These are phyloP conservation scores for Pogonophryne albipinna DNA, from an alignment of 2,797 vertebrate genomes.

Conservation along the genomic window DNA sequence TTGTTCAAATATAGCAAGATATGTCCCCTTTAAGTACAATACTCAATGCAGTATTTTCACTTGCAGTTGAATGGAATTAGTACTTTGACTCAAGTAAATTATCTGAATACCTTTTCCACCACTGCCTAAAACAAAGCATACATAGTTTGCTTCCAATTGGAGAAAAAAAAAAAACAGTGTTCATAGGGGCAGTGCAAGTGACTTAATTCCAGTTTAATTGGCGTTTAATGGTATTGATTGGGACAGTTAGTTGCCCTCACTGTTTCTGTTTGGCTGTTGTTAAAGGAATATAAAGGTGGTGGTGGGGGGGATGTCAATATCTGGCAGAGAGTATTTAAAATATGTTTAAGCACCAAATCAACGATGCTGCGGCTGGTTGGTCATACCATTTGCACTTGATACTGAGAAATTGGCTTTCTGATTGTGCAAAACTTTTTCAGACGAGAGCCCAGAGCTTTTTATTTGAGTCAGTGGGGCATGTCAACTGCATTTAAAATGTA, in stretches of 20 bases:
- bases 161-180: background rate
- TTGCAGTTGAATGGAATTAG: too few relatives aligned
- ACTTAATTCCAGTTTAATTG: background rate
- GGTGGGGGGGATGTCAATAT: background rate
- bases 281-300: background rate
- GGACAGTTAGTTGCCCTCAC: background rate
- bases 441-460: background rate
- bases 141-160: background rate
- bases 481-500: background rate
- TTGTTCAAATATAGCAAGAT: too few relatives aligned
- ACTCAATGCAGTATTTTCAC: too few relatives aligned
- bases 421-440: background rate
- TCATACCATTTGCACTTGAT: background rate
- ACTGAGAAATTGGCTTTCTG: background rate
- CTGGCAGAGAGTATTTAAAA: conserved; percentile 14
- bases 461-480: background rate
- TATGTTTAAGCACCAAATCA: background rate
- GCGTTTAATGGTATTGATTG: background rate
- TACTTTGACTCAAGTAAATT: too few relatives aligned
- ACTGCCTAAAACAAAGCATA: background rate
- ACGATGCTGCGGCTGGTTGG: background rate
- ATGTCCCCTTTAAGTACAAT: too few relatives aligned
- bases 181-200: background rate
- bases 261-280: conserved; percentile 19
- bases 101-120: too few relatives aligned